Conservation (phyloP, 2,888 invertebrate genomes). For the Chydorus sphaericus region DNA sequence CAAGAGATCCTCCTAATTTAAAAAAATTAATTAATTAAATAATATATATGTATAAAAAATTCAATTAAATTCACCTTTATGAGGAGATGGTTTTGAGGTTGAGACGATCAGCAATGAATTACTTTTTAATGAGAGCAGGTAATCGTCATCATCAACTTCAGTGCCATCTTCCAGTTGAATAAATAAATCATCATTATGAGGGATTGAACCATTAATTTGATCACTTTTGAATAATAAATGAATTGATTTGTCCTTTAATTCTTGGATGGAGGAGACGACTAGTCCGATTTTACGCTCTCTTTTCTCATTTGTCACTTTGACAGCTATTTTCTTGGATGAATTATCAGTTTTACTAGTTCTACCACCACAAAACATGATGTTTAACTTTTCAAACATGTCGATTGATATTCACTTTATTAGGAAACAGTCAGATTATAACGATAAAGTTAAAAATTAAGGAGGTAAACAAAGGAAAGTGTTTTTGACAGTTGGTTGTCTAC, state of each 20-base stretch:
- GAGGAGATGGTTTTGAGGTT: constrained; percentile 27
- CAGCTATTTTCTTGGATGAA: background rate
- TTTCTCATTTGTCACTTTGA: background rate
- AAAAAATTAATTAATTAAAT: constrained; percentile 26
- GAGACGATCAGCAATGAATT: constrained; percentile 56
- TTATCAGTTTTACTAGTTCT: too few relatives aligned
- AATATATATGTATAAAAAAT: background rate
- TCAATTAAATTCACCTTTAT: background rate
- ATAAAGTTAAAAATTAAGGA: too few relatives aligned
- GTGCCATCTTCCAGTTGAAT: constrained; percentile 41
- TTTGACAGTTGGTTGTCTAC: too few relatives aligned
- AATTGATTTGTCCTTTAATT: background rate
- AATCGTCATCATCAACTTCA: constrained; percentile 56
- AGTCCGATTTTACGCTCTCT: background rate
- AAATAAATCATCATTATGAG: background rate
- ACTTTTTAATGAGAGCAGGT: constrained; percentile 52
- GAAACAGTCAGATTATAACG: too few relatives aligned
- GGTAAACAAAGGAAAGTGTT: too few relatives aligned
- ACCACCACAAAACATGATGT: too few relatives aligned
- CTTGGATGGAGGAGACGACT: background rate
- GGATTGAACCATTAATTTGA: background rate
- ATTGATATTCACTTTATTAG: too few relatives aligned
- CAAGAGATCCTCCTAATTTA: background rate
- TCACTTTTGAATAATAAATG: background rate
- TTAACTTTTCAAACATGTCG: too few relatives aligned